phyloP scores from a whole-genome alignment of 64 coral and sea anemone genomes.

The Actinia tenebrosa region DNA sequence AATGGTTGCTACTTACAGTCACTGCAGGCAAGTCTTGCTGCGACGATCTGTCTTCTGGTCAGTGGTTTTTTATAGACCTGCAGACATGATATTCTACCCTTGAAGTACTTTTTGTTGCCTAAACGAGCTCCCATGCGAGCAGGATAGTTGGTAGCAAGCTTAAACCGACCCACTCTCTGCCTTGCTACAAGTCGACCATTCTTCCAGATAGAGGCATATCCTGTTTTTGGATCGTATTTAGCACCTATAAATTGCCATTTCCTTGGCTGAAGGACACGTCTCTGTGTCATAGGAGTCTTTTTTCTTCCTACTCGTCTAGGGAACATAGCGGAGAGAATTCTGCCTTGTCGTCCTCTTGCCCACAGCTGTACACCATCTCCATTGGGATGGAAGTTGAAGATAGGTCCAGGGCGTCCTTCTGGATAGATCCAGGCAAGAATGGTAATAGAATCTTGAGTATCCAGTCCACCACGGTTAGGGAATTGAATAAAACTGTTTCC shows the following conservation, averaged over 20 bases:
- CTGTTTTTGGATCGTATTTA: slow-evolving; percentile 22
- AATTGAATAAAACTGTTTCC: slow-evolving; percentile 41
- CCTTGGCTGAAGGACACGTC: background rate
- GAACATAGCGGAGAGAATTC: slow-evolving; percentile 31
- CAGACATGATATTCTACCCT: slow-evolving; percentile 46
- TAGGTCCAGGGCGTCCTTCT: slow-evolving; percentile 32
- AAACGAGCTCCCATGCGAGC: slow-evolving; percentile 44
- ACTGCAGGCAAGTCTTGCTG: background rate
- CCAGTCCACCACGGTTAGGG: slow-evolving; percentile 46
- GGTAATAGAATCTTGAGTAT: slow-evolving; percentile 39
- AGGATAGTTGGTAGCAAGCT: slow-evolving; percentile 51
- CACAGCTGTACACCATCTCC: slow-evolving; percentile 45
- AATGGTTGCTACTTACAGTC: background rate
- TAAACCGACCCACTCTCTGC: slow-evolving; percentile 26
- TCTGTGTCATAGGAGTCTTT: slow-evolving; percentile 17
- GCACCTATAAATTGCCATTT: slow-evolving; percentile 56
- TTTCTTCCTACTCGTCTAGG: slow-evolving; percentile 20
- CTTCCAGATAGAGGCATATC: slow-evolving; percentile 26
- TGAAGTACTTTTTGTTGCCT: slow-evolving; percentile 43
- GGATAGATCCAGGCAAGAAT: slow-evolving; percentile 40
- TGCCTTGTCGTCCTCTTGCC: background rate
- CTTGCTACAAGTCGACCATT: slow-evolving; percentile 39
- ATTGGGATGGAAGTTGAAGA: slow-evolving; percentile 55
- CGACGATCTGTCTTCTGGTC: slow-evolving; percentile 22
- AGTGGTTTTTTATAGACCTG: slow-evolving; percentile 36